Base-by-base conservation (phyloP, 2,797 vertebrate species). In the Lepilemur septentrionalis region DNA sequence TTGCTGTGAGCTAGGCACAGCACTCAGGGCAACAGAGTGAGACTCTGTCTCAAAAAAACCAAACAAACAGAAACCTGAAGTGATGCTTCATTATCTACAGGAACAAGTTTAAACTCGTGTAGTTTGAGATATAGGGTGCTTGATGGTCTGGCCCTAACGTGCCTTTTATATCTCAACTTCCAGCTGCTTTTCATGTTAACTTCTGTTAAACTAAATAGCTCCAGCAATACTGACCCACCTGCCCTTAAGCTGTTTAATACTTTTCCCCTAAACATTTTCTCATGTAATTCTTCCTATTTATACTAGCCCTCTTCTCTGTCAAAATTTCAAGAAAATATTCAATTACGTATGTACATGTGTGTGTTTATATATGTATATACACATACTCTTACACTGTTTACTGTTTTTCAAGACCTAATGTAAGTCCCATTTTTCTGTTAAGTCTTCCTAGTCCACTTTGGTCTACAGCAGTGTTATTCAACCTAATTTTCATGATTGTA, bases 321-420 rank as follows among this genome's bases (percentile, higher is more conserved):
- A 94, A 48, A 88, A 30, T 91, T 86, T 94, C 35, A 67, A 85
- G 50, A 61, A 72, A 72, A 72, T 78, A 63, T 88, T 82, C 86
- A 70, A 79, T 82, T 78, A 83, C 43, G 11, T 55, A 20, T 83
- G 67, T 11, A 59, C 43, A 69, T 43, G 25, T 82, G 17, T 72
- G 15, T 87, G n/a, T 67, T 83, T 80, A 46, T 69, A 14, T 78
- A 70, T 85, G 9, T 69, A 17, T 59, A 12, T 11, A 28, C 46
- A 38, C 15, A 59, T 6, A 57, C 18, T 28, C 50, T 41, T 91
- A 80, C 55, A 13, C 25, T 43, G 14, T 93, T 85, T 61, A 65
- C 17, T 94, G 20, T 41, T 93, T 80, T 81, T 75, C 10, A 94
- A 38, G n/a, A 69, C 75, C 52, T 72, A 72, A 82, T 17, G 81